Percentiles rank a stretch among this genome's conserved stretches.
These are phyloP conservation scores for Moxostoma hubbsi DNA, from an alignment of 2,797 vertebrate species.

Conservation along the genomic window DNA sequence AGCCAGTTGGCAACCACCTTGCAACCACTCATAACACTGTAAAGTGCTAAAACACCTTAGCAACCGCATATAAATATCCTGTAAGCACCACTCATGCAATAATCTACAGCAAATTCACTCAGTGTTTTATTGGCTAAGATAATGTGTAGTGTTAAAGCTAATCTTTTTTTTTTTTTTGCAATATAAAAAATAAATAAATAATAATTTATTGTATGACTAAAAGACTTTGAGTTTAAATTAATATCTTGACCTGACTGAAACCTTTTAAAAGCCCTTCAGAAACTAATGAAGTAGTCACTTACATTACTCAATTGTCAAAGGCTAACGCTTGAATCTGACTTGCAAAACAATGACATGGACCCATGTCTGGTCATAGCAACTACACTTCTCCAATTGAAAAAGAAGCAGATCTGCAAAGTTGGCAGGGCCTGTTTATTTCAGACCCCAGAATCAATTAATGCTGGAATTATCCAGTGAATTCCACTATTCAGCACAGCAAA, in stretches of 20 bases:
- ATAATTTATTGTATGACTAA: not conserved
- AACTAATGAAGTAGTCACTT: too few species aligned
- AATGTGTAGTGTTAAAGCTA: too few species aligned
- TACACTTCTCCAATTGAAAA: constrained; percentile 18
- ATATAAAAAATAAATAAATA: too few species aligned
- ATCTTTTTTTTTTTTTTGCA: too few species aligned
- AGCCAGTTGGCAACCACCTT: not conserved
- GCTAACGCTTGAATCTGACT: not conserved
- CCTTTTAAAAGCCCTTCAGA: not conserved
- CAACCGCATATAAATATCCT: not conserved
- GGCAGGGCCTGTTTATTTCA: constrained; percentile 77
- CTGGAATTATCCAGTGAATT: constrained; percentile 78
- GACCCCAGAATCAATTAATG: constrained; percentile 81
- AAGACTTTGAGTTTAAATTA: not conserved
- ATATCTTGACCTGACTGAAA: not conserved
- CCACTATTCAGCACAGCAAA: constrained; percentile 74
- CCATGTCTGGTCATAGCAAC: constrained; percentile 35
- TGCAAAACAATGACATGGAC: constrained; percentile 22
- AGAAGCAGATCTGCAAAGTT: constrained; percentile 62
- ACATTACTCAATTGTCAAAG: too few species aligned
- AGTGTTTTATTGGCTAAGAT: not conserved
- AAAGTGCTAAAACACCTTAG: not conserved
- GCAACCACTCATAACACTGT: not conserved
- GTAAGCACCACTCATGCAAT: too few species aligned
- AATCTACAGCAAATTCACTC: not conserved